Evolutionary conservation across 2,888 invertebrate species (phyloP), one percentile per base, ranked within the genome.

Genomic region (Drosophila barbarae): DNA sequence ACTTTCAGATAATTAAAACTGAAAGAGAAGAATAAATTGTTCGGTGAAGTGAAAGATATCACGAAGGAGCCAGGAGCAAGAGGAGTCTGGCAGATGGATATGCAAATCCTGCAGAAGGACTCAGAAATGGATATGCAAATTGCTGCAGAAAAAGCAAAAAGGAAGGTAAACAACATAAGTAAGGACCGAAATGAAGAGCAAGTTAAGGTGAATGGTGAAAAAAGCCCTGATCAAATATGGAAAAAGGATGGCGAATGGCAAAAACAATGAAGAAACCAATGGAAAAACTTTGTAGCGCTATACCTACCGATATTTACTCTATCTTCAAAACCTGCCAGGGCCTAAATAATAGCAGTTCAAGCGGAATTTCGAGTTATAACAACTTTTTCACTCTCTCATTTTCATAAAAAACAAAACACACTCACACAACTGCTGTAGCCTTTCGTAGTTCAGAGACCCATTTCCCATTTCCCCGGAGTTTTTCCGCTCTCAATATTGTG

Each of bases 401-500:
- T 41, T 23, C 39, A 36, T 49, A 32, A 26, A 35, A 38, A 41
- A 36, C 15, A 51, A 47, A 39, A 13, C 41, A 23, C 23, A 13
- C 23, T 15, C 26, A 26, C 26, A 54, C 56, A 77, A 57, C 41
- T 63, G 57, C 50, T 55, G 49, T 57, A 41, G 61, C 34, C 49
- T 42, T 23, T 55, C 41, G 38, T 41, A 44, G 50, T 42, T 35
- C 42, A 18, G 15, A 26, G 30, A 47, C 21, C 38, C 38, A 12
- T 30, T 39, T 65, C n/a, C 66, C 52, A 36, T 32, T 46, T 44
- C 26, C 36, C 10, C 18, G 10, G 34, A 28, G 18, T 26, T 21
- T 21, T 35, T 8, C 53, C 64, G 58, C 58, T 58, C 69, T 74
- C 71, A 69, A 72, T 72, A 69, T 66, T 68, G 71, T 53, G 64